A percentile compares a stretch with the other conserved stretches of the same genome.
Evolutionary conservation across 1,140 invertebrate species (phyloP).

Genomic region (Luehdorfia chinensis): DNA sequence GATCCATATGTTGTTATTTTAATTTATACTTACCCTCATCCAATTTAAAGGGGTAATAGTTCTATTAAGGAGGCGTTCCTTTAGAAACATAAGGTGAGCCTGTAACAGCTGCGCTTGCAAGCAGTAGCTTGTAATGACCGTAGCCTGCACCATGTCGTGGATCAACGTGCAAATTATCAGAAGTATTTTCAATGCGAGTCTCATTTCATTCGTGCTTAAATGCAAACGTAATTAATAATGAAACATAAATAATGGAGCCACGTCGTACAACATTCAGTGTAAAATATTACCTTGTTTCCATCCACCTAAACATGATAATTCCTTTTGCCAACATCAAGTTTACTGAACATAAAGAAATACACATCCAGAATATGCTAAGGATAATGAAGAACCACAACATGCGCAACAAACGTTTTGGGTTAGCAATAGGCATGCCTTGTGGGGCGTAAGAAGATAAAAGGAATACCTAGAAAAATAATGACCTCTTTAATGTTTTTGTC

Average conservation of each 20-base stretch:
- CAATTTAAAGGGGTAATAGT: conserved; percentile 84
- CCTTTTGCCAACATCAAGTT: conserved; percentile 82
- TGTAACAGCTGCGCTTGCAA: conserved; percentile 87
- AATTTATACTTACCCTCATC: conserved; percentile 86
- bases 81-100: conserved; percentile 83
- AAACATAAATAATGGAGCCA: not conserved
- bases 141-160: conserved; percentile 87
- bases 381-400: conserved; percentile 85
- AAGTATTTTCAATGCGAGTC: conserved; percentile 78
- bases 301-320: conserved; percentile 81
- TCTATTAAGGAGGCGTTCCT: conserved; percentile 83
- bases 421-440: conserved; percentile 77
- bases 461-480: conserved; percentile 78
- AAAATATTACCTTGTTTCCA: conserved; percentile 72
- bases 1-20: too few relatives aligned
- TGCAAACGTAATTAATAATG: not conserved
- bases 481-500: too few relatives aligned
- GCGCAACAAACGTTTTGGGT: conserved; percentile 81
- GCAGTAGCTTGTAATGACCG: conserved; percentile 87
- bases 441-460: conserved; percentile 81
- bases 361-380: conserved; percentile 82
- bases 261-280: not conserved
- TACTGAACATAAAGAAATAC: conserved; percentile 81
- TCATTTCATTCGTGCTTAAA: conserved; percentile 68
- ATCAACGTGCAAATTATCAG: conserved; percentile 83